Base-by-base conservation (phyloP, 2,888 invertebrate genomes). In the Acanthosoma haemorrhoidale region DNA sequence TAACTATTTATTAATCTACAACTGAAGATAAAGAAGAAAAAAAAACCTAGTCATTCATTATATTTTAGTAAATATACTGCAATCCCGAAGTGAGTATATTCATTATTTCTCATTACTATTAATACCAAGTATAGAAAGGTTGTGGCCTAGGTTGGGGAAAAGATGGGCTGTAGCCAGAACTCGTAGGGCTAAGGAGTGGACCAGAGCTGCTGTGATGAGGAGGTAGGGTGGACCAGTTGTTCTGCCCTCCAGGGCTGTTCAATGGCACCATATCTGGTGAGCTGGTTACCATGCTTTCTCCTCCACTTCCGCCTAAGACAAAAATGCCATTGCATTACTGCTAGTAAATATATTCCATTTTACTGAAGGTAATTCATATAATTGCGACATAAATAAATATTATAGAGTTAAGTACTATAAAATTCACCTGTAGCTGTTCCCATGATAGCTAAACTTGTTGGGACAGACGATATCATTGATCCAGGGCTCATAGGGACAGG, bases 81-180 rank as follows among this genome's bases (percentile, higher is more conserved):
- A n/a, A n/a, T n/a, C n/a, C n/a, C n/a, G n/a, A n/a, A n/a, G n/a
- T n/a, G n/a, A n/a, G n/a, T n/a, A n/a, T n/a, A n/a, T n/a, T n/a
- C n/a, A n/a, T n/a, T n/a, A n/a, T n/a, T n/a, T n/a, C n/a, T n/a
- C n/a, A n/a, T n/a, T n/a, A n/a, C n/a, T n/a, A 51, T 76, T 70
- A 76, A 72, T 75, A 76, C 76, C 76, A 76, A 16, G 75, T 72
- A 70, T 76, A 76, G 68, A 75, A 76, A 13, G 75, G 75, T 64
- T 73, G 76, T 36, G 73, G 75, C 9, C 73, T 57, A 6, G 72
- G 69, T 21, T 72, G 67, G 67, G 70, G 70, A 29, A 64, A 63
- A 41, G 70, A 68, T 4, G 74, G 39, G 39, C 73, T 73, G 70
- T 75, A 76, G n/a, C 73, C 72, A 18, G 72, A 38, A 70, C 73